A percentile compares a stretch with the other conserved stretches of the same genome.
These are phyloP conservation scores for Sycophaga agraensis DNA, from an alignment of 1,140 invertebrate genomes.

Conservation along the genomic window DNA sequence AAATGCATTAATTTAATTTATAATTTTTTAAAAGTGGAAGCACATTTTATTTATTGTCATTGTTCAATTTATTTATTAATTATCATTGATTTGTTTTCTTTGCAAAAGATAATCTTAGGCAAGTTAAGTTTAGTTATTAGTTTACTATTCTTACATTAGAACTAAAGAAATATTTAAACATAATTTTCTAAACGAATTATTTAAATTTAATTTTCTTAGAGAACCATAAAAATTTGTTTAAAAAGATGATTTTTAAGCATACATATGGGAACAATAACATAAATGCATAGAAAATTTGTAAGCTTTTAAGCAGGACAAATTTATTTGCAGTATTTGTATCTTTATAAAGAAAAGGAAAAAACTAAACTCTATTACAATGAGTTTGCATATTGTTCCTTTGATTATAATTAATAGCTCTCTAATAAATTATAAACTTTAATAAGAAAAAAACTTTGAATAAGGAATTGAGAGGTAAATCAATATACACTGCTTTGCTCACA, in stretches of 20 bases:
- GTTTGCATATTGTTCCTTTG: conserved; percentile 23
- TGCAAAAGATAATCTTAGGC: no score
- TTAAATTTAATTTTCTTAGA: background rate
- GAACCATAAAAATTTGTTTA: conserved; percentile 1
- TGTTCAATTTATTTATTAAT: conserved; percentile 23
- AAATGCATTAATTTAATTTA: background rate
- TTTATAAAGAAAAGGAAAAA: conserved; percentile 16
- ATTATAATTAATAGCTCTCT: conserved; percentile 25
- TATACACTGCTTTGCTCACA: background rate
- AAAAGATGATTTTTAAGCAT: background rate
- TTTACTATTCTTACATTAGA: no score
- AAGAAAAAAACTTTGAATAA: conserved; percentile 9
- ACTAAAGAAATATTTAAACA: no score
- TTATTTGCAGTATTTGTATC: conserved; percentile 24
- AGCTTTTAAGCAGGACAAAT: conserved; percentile 3
- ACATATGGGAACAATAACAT: conserved; percentile 21
- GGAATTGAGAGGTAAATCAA: conserved; percentile 12
- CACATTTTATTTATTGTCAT: conserved; percentile 8
- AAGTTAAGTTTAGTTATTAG: no score
- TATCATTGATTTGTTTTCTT: conserved; percentile 8
- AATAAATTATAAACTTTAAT: conserved; percentile 10
- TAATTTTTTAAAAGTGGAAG: background rate
- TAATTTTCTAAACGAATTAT: no score
- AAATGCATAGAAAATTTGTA: background rate
- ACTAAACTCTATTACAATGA: background rate